Percentiles rank a stretch among this genome's conserved stretches.
These are phyloP conservation scores for Sphaeridia pumilis DNA, from an alignment of 2,888 invertebrate genomes.

Conservation along the genomic window DNA sequence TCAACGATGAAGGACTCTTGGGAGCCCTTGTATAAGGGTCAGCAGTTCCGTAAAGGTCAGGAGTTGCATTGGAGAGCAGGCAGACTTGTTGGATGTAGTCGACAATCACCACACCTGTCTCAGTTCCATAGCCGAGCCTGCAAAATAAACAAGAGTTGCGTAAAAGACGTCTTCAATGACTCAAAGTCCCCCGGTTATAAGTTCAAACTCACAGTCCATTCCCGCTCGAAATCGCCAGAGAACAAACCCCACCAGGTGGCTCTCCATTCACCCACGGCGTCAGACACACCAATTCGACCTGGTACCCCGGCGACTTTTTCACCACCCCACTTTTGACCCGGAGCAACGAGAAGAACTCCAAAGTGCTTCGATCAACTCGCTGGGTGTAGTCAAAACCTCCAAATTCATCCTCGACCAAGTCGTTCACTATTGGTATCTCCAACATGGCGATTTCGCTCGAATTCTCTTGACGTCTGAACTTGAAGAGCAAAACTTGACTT, in stretches of 20 bases:
- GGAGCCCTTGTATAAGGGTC: constrained; percentile 75
- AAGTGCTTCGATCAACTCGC: constrained; percentile 19
- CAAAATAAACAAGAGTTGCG: too few relatives aligned
- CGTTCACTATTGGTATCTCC: constrained; percentile 78
- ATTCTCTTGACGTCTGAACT: constrained; percentile 84
- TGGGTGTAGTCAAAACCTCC: constrained; percentile 40
- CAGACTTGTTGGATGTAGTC: constrained; percentile 85
- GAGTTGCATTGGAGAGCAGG: constrained; percentile 75
- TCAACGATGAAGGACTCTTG: constrained; percentile 50
- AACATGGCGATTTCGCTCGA: constrained; percentile 66
- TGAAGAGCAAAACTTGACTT: constrained; percentile 88
- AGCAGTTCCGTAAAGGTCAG: constrained; percentile 78
- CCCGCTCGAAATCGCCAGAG: constrained; percentile 87
- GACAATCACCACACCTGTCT: constrained; percentile 86
- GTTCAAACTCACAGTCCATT: constrained; percentile 70
- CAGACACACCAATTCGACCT: constrained; percentile 87
- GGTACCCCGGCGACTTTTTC: constrained; percentile 90
- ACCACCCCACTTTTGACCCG: constrained; percentile 62
- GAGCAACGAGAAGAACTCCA: constrained; percentile 44
- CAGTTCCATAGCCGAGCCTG: constrained; percentile 95
- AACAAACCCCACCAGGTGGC: constrained; percentile 72
- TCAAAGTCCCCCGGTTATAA: too few relatives aligned
- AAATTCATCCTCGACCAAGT: constrained; percentile 44
- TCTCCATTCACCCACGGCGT: constrained; percentile 68
- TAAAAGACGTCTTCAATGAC: too few relatives aligned